These are phyloP conservation scores for Neosilurus hyrtlii DNA, from an alignment of 2,797 vertebrate genomes.

Conservation along the genomic window DNA sequence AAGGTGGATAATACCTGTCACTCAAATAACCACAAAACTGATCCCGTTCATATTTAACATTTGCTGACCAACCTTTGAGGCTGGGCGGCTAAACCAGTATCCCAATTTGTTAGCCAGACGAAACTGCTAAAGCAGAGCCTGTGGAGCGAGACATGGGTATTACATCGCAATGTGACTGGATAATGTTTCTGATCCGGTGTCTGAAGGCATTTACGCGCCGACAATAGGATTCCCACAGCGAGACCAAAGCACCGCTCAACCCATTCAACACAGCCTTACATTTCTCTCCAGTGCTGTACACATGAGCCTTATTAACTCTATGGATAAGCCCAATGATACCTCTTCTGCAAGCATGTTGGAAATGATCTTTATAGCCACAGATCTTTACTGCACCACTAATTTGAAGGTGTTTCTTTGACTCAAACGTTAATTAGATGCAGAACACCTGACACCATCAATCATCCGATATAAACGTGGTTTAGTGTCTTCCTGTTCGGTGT, in stretches of 20 bases:
- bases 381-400: slow-evolving; percentile 53
- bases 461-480: slow-evolving; percentile 52
- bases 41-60: neutral
- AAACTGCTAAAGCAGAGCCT: slow-evolving; percentile 22
- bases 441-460: slow-evolving; percentile 76
- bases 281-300: slow-evolving; percentile 54
- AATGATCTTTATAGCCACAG: slow-evolving; percentile 53
- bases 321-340: slow-evolving; percentile 41
- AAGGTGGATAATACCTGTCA: neutral
- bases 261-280: slow-evolving; percentile 43
- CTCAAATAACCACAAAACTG: neutral
- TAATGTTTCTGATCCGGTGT: slow-evolving; percentile 48
- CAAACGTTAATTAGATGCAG: slow-evolving; percentile 75
- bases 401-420: slow-evolving; percentile 57
- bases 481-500: neutral
- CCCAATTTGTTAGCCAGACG: neutral
- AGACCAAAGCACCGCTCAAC: slow-evolving; percentile 39
- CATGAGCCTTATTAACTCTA: slow-evolving; percentile 32
- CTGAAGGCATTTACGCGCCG: slow-evolving; percentile 48
- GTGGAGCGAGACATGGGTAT: slow-evolving; percentile 37
- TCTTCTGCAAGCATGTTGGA: slow-evolving; percentile 45
- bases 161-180: slow-evolving; percentile 41
- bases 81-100: neutral
- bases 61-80: neutral
- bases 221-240: slow-evolving; percentile 47